Evolutionary conservation across 2,113 vertebrate genomes (phyloP).

Genomic region (Neolamprologus sp.): DNA sequence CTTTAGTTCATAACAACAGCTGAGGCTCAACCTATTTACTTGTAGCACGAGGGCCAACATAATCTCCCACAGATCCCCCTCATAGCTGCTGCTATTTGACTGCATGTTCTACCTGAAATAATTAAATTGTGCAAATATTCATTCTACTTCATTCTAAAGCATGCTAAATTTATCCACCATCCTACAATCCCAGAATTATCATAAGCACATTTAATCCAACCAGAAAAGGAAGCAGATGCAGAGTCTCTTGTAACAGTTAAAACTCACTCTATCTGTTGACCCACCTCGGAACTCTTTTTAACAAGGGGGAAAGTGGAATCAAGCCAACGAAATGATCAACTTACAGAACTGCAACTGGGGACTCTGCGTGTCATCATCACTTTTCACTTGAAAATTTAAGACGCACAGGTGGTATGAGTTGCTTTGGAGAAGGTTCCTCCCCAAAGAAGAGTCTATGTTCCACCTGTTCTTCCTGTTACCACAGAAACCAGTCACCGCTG

Average conservation of each 20-base stretch:
- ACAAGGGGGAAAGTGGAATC: neutral
- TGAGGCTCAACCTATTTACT: slow-evolving; percentile 47
- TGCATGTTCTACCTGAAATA: neutral
- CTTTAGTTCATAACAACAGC: slow-evolving; percentile 71
- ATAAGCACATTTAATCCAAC: neutral
- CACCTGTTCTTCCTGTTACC: slow-evolving; percentile 37
- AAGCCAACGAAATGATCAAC: neutral
- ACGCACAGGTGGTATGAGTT: slow-evolving; percentile 15
- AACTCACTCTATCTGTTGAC: neutral
- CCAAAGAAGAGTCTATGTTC: neutral
- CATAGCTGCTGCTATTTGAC: neutral
- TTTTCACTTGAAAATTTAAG: slow-evolving; percentile 23
- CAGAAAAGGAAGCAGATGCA: neutral
- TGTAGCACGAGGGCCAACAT: neutral
- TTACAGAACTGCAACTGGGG: neutral
- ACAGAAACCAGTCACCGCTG: neutral
- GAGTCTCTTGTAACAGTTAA: neutral
- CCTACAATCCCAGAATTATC: neutral
- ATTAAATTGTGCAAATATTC: neutral
- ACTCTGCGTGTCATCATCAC: neutral
- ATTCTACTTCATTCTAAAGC: neutral
- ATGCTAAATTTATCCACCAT: neutral
- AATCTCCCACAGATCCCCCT: neutral
- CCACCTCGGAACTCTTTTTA: neutral
- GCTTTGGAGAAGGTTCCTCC: neutral